phyloP scores from a whole-genome alignment of 1,140 invertebrate genomes.

The Drosophila rhopaloa region DNA sequence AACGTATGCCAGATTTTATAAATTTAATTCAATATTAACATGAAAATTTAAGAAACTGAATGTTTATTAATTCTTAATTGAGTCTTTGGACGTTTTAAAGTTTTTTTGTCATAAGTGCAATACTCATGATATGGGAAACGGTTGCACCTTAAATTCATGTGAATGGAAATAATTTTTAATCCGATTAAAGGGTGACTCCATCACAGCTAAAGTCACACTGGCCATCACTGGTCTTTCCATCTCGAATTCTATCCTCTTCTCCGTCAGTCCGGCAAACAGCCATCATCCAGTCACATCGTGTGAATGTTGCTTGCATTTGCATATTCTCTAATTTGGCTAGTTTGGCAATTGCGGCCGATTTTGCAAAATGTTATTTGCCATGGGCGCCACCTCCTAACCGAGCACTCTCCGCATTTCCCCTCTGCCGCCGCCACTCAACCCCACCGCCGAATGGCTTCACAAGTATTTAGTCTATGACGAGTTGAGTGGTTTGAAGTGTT shows the following conservation, averaged over 20 bases:
- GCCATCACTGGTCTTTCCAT: conserved; percentile 32
- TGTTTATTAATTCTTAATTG: too few relatives aligned
- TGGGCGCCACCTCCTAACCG: conserved; percentile 31
- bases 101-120: too few relatives aligned
- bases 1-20: too few relatives aligned
- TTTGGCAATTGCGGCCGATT: conserved; percentile 82
- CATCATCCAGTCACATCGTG: conserved; percentile 32
- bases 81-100: too few relatives aligned
- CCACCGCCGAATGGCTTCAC: conserved; percentile 43
- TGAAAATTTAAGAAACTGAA: too few relatives aligned
- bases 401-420: background rate
- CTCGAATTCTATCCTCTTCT: background rate
- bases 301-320: conserved; percentile 76
- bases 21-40: too few relatives aligned
- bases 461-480: conserved; percentile 78
- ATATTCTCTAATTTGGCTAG: conserved; percentile 81
- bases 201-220: conserved; percentile 4
- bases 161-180: background rate
- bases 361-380: conserved; percentile 80
- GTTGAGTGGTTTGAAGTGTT: conserved; percentile 74
- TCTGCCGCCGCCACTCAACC: background rate
- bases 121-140: too few relatives aligned
- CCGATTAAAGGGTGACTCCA: background rate
- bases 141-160: too few relatives aligned
- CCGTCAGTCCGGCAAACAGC: background rate